Base-by-base conservation (phyloP, 2,888 invertebrate species). In the Drosophila silvestris region DNA sequence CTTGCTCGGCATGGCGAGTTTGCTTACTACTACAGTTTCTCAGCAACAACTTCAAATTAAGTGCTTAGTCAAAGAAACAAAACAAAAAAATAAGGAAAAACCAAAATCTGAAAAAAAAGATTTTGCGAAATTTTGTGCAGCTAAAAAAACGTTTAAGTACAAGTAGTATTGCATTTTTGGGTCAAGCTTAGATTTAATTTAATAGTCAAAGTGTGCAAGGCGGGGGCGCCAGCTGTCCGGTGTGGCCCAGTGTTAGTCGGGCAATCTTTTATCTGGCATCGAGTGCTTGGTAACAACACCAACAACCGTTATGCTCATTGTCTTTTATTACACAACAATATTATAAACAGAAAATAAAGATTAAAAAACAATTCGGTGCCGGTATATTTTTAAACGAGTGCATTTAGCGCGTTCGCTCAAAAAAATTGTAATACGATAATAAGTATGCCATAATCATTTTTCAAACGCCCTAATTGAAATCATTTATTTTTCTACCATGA, bases 141-240 rank as follows among this genome's bases (percentile, higher is more conserved):
- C 62, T 51, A 26, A 71, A 32, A 44, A 79, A 76, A 22, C 75
- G 71, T 78, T 78, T 78, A 76, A 70, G 69, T 62, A 68, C 68
- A 70, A 70, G 65, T 59, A 60, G 60, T 33, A 52, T 54, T 62
- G 67, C 67, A 58, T 44, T 67, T 87, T 86, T 89, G 88, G 84
- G 84, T 85, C 90, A 85, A 85, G 84, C 84, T 87, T 89, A 87
- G 85, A 89, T 87, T 87, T 85, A 87, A 85, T 89, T 79, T 87
- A 73, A 70, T 71, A 70, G 69, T 63, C 26, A 16, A 47, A 47
- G 16, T 47, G 47, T 47, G 61, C 59, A 60, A 66, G 69, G 71
- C 68, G 69, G 74, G 78, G 81, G 82, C 72, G 81, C 75, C 71
- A 70, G 70, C 71, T 69, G 76, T 44, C 58, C 35, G 51, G 54